Evolutionary conservation across 2,113 vertebrate genomes (phyloP).

Genomic region (Syrmaticus mikado): DNA sequence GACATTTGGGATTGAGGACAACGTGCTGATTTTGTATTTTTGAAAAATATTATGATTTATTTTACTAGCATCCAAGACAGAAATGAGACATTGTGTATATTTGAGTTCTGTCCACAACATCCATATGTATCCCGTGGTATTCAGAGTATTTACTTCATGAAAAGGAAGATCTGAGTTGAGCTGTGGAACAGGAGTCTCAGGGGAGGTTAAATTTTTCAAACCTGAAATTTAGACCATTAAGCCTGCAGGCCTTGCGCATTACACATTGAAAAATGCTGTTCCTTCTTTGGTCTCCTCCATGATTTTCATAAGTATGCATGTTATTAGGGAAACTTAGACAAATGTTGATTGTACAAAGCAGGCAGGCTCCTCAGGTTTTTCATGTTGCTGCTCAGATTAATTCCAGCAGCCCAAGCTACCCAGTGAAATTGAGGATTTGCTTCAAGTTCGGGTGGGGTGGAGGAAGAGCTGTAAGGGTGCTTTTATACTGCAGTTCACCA

Average conservation of each 20-base stretch:
- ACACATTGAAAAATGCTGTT: not conserved
- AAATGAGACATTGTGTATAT: not conserved
- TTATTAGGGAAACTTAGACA: conserved; percentile 21
- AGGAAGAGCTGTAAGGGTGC: not conserved
- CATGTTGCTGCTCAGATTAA: conserved; percentile 4
- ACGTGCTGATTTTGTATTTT: not conserved
- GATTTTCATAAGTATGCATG: conserved; percentile 30
- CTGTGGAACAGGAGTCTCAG: not conserved
- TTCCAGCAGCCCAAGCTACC: not conserved
- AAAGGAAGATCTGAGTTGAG: conserved; percentile 10
- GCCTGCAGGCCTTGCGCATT: conserved; percentile 18
- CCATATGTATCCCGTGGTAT: not conserved
- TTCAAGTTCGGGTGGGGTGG: accelerated
- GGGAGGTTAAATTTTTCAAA: conserved; percentile 47
- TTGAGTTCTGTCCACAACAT: conserved; percentile 19
- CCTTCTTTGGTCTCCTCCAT: not conserved
- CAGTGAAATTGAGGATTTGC: not conserved
- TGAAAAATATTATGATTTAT: not conserved
- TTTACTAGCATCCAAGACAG: not conserved
- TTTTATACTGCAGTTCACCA: not conserved
- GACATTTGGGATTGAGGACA: not conserved
- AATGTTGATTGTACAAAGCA: conserved; percentile 37
- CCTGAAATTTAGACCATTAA: conserved; percentile 42
- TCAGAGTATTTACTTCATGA: not conserved
- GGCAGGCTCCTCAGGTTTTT: not conserved